phyloP scores from a whole-genome alignment of 2,113 vertebrate genomes.

The Plestiodon gilberti region DNA sequence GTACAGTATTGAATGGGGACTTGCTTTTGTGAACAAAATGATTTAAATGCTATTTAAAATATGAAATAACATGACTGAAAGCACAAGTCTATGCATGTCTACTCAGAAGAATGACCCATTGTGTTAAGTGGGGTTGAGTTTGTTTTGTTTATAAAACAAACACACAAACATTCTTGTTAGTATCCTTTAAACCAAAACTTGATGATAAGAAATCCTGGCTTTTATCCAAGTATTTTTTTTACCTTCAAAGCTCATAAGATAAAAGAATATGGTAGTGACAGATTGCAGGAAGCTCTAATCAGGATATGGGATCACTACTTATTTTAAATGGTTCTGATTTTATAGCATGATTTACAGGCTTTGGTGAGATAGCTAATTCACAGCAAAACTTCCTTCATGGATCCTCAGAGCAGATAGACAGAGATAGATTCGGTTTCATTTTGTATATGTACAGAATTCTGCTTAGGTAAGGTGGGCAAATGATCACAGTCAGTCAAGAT shows the following conservation, averaged over 20 bases:
- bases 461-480: neutral
- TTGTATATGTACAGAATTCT: neutral
- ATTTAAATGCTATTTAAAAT: neutral
- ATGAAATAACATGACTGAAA: neutral
- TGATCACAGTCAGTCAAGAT: neutral
- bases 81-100: neutral
- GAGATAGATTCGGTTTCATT: neutral
- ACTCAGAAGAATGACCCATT: neutral
- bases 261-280: neutral
- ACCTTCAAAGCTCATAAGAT: neutral
- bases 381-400: neutral
- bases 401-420: neutral
- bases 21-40: neutral
- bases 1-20: neutral
- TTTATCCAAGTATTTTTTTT: neutral
- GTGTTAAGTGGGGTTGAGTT: neutral
- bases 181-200: neutral
- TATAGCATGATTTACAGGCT: neutral
- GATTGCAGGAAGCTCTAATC: neutral
- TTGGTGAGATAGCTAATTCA: neutral
- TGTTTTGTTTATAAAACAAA: neutral
- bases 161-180: neutral
- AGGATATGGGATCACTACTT: neutral
- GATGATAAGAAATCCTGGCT: neutral
- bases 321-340: conserved; percentile 18